A percentile compares a stretch with the other conserved stretches of the same genome.
phyloP scores from a whole-genome alignment of 2,797 vertebrate species.

The Myotis pilosus region DNA sequence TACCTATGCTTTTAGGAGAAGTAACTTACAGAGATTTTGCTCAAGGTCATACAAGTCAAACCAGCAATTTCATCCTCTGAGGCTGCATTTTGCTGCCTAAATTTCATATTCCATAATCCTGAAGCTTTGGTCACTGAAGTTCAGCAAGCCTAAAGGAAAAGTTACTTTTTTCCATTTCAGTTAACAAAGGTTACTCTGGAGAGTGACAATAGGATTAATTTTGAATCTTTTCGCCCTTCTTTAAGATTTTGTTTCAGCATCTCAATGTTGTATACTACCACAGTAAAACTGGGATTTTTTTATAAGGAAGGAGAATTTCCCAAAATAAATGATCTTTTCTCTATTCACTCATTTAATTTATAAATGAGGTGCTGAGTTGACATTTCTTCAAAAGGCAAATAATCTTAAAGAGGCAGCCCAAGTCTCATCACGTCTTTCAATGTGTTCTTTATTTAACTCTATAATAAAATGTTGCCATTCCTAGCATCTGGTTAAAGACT shows the following conservation, averaged over 20 bases:
- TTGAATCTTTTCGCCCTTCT: background rate
- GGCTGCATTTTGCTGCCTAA: background rate
- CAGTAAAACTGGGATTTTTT: background rate
- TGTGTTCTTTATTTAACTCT: background rate
- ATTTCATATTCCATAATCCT: background rate
- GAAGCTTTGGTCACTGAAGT: background rate
- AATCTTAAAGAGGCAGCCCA: background rate
- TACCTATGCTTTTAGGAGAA: slow-evolving; percentile 22
- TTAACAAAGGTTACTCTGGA: slow-evolving; percentile 32
- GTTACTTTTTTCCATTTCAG: background rate
- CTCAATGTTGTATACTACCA: background rate
- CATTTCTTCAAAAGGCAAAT: slow-evolving; percentile 32
- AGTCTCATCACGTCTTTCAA: background rate
- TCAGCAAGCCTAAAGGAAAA: slow-evolving; percentile 32
- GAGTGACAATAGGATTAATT: background rate
- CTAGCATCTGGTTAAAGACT: background rate
- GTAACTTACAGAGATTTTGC: background rate
- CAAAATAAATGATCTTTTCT: slow-evolving; percentile 1
- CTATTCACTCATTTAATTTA: background rate
- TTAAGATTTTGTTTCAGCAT: slow-evolving; percentile 9
- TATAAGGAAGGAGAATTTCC: background rate
- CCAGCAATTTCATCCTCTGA: background rate
- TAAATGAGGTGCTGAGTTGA: background rate
- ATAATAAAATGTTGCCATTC: background rate
- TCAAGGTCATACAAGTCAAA: slow-evolving; percentile 27